Evolutionary conservation across 2,888 invertebrate species (phyloP), one percentile per base, ranked within the genome.

Genomic region (Eupeodes luniger): DNA sequence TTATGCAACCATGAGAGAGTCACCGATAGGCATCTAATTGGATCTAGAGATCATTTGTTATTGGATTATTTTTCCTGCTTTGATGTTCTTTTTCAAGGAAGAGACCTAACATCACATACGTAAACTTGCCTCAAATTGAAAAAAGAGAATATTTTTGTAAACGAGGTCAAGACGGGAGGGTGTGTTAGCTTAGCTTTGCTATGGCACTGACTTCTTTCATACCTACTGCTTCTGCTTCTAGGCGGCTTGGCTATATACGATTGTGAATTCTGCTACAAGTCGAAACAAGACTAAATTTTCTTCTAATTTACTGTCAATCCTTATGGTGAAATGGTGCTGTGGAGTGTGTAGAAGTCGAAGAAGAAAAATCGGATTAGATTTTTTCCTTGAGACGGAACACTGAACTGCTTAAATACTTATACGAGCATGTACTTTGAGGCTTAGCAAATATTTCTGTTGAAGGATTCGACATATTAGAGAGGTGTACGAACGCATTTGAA

Each of bases 11-110:
- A 76, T 70, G 47, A 59, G 80, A 77, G 82, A 70, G 79, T 19
- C 79, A 72, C 79, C 83, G 87, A 87, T 87, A 83, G 83, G 59
- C 83, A 87, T 87, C 83, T 87, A 87, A 87, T 87, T 87, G 87
- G 87, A 87, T 87, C 87, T 80, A 16, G 47, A 80, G 87, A 87
- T 87, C 87, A 83, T 87, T 87, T 83, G 83, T 87, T 87, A 87
- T 83, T 87, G 87, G 87, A 87, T 87, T 87, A 87, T 80, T 86
- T 79, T 80, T 76, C 55, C 61, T 67, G 75, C 87, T 83, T 87
- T 83, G 83, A 86, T 82, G 75, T 82, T 44, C 16, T 27, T 27
- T 36, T 47, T 11, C 19, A 51, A 74, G 69, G 47, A 72, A 70
- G 67, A 66, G 49, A 36, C 44, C 34, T 47, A 57, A 70, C 14